Evolutionary conservation across 2,113 vertebrate genomes (phyloP).

Genomic region (Chloropsis cyanopogon): DNA sequence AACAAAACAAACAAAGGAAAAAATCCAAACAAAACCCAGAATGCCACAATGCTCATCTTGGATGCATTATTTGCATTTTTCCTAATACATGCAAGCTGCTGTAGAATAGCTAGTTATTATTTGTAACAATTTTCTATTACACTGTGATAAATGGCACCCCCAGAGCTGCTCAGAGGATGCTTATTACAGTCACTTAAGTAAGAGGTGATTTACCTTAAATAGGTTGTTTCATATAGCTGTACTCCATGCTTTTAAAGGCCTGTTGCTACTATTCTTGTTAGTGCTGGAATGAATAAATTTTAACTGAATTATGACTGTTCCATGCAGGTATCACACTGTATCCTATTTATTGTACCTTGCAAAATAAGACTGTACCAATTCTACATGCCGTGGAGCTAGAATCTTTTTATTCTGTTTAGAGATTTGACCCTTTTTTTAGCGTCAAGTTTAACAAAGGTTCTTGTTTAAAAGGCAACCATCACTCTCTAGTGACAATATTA

Average conservation of each 20-base stretch:
- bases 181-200: constrained; percentile 93
- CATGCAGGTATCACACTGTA: constrained; percentile 75
- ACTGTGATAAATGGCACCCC: constrained; percentile 90
- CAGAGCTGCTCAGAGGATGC: constrained; percentile 78
- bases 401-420: constrained; percentile 27
- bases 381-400: background rate
- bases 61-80: constrained; percentile 14
- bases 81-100: constrained; percentile 52
- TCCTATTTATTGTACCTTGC: constrained; percentile 76
- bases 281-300: constrained; percentile 76
- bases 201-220: constrained; percentile 94
- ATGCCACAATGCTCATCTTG: background rate
- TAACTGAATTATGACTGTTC: constrained; percentile 90
- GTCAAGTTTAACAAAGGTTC: constrained; percentile 17
- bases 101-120: constrained; percentile 82
- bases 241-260: constrained; percentile 67
- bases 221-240: constrained; percentile 86
- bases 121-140: constrained; percentile 91
- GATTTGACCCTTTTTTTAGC: constrained; percentile 1
- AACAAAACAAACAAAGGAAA: background rate
- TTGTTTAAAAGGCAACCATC: background rate
- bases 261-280: constrained; percentile 77
- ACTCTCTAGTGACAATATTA: background rate
- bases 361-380: constrained; percentile 76
- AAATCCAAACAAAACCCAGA: background rate